A percentile compares a stretch with the other conserved stretches of the same genome.
These are phyloP conservation scores for Meriones unguiculatus DNA, from an alignment of 2,113 vertebrate species.

Conservation along the genomic window DNA sequence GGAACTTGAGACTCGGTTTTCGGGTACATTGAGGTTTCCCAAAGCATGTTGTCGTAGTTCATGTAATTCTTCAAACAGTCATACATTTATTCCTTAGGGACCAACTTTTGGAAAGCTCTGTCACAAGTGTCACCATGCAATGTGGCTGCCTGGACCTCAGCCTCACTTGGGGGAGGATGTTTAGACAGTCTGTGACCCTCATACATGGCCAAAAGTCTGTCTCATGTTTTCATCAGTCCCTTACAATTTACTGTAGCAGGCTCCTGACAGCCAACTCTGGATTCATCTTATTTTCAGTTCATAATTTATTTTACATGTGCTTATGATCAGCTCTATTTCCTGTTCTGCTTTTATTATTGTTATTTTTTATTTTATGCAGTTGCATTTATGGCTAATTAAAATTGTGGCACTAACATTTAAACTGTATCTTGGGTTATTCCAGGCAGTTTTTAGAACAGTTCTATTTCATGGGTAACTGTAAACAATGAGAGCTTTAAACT, in stretches of 20 bases:
- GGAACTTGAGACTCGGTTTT: constrained; percentile 6
- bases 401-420: constrained; percentile 7
- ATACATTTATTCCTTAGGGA: constrained; percentile 27
- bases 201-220: neutral
- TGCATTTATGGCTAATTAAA: constrained; percentile 13
- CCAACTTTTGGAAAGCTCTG: constrained; percentile 41
- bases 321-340: neutral
- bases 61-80: neutral
- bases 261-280: constrained; percentile 48
- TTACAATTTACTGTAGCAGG: constrained; percentile 7
- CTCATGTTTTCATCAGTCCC: constrained; percentile 12
- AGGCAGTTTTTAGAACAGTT: constrained; percentile 35
- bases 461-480: neutral
- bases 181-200: constrained; percentile 6
- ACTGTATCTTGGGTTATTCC: neutral
- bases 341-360: neutral
- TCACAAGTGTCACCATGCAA: neutral
- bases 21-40: neutral
- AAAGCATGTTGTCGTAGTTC: neutral
- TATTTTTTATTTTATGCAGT: constrained; percentile 18
- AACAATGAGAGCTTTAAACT: constrained; percentile 45
- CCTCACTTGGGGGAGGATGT: constrained; percentile 24
- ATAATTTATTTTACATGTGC: constrained; percentile 30
- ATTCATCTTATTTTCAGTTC: constrained; percentile 32
- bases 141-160: constrained; percentile 52